phyloP scores from a whole-genome alignment of 2,797 vertebrate genomes.

The Crocidura indochinensis region DNA sequence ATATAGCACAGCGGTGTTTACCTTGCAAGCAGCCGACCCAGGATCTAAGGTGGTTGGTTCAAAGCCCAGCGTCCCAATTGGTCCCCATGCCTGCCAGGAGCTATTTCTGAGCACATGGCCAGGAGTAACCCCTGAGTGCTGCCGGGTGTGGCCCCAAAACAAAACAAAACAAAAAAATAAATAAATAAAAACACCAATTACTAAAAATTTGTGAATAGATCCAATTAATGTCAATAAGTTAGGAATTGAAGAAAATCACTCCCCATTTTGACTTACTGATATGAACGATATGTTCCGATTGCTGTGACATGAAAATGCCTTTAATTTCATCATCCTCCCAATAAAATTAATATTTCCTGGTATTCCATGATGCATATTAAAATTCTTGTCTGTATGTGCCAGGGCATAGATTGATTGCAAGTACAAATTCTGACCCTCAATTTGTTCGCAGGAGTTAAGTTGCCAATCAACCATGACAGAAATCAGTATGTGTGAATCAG shows the following conservation, averaged over 20 bases:
- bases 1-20: too few relatives aligned
- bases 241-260: background rate
- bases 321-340: conserved; percentile 57
- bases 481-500: conserved; percentile 15
- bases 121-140: too few relatives aligned
- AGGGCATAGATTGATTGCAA: conserved; percentile 10
- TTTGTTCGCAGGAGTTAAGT: conserved; percentile 33
- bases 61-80: too few relatives aligned
- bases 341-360: conserved; percentile 37
- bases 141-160: too few relatives aligned
- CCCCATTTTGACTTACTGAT: conserved; percentile 13
- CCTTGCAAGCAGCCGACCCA: too few relatives aligned
- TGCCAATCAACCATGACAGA: background rate
- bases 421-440: conserved; percentile 40
- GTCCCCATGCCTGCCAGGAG: too few relatives aligned
- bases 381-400: background rate
- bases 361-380: background rate
- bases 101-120: too few relatives aligned
- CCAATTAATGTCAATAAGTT: background rate
- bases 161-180: too few relatives aligned
- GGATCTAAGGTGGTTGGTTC: too few relatives aligned
- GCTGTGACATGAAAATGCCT: conserved; percentile 16
- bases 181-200: conserved; percentile 13
- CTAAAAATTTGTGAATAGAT: background rate
- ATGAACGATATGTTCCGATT: conserved; percentile 44